Percentiles rank a stretch among this genome's conserved stretches.
These are phyloP conservation scores for Globodera ellingtonae DNA, from an alignment of 1,140 invertebrate species.

Conservation along the genomic window DNA sequence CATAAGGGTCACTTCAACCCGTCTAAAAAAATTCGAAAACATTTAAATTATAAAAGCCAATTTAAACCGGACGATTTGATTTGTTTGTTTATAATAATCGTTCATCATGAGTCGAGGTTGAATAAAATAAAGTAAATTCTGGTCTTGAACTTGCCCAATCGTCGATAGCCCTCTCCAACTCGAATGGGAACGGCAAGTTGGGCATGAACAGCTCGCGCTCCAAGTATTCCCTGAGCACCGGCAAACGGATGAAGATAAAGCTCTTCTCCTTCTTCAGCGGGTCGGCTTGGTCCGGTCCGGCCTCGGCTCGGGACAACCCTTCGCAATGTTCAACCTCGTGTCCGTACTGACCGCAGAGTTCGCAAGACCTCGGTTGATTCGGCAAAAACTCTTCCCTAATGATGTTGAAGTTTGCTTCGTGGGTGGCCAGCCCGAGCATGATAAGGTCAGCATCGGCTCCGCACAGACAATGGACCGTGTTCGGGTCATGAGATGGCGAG, in stretches of 20 bases:
- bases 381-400: conserved; percentile 94
- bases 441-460: conserved; percentile 98
- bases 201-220: conserved; percentile 87
- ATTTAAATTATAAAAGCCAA: no score
- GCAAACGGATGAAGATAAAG: conserved; percentile 74
- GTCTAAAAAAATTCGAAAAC: no score
- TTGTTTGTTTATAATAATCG: no score
- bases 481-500: conserved; percentile 93
- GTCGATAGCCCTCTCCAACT: conserved; percentile 80
- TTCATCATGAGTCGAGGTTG: no score
- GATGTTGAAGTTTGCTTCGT: conserved; percentile 94
- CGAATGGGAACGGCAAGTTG: conserved; percentile 82
- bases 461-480: conserved; percentile 94
- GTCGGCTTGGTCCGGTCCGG: conserved; percentile 53
- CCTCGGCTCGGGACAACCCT: conserved; percentile 69
- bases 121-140: conserved; percentile 27
- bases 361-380: conserved; percentile 91
- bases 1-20: no score
- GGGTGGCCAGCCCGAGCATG: conserved; percentile 95
- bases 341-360: conserved; percentile 90
- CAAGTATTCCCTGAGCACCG: conserved; percentile 90
- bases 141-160: conserved; percentile 99
- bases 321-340: conserved; percentile 94
- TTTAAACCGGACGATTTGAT: no score
- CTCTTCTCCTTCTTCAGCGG: conserved; percentile 60